Evolutionary conservation across 2,888 invertebrate species (phyloP).

Genomic region (Lutraria lutraria): DNA sequence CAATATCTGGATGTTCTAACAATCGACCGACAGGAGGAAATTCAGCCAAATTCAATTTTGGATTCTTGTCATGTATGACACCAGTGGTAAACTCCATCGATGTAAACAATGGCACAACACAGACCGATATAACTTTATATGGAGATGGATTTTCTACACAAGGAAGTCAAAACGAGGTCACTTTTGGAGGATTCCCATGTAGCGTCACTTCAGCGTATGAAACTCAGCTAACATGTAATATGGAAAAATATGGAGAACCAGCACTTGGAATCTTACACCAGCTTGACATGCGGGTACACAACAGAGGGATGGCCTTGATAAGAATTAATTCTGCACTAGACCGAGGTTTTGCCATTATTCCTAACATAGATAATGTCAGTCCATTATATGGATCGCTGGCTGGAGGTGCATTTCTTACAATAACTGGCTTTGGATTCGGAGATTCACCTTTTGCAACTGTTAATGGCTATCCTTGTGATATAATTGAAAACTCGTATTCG

Average conservation of each 20-base stretch:
- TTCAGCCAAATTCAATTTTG: conserved; percentile 71
- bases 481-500: conserved; percentile 68
- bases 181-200: conserved; percentile 65
- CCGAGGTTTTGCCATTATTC: conserved; percentile 68
- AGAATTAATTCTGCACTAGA: conserved; percentile 52
- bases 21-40: conserved; percentile 56
- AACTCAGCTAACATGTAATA: conserved; percentile 51
- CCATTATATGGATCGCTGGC: conserved; percentile 67
- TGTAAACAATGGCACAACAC: conserved; percentile 69
- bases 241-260: conserved; percentile 60
- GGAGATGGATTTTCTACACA: conserved; percentile 74
- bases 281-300: conserved; percentile 63
- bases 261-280: conserved; percentile 65
- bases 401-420: conserved; percentile 69
- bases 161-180: conserved; percentile 77
- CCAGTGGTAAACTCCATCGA: conserved; percentile 68
- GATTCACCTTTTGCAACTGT: conserved; percentile 63
- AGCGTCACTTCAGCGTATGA: conserved; percentile 47
- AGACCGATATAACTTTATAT: conserved; percentile 64
- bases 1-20: conserved; percentile 66
- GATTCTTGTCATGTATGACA: conserved; percentile 71
- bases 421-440: conserved; percentile 76
- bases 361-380: conserved; percentile 64
- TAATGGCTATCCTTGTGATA: conserved; percentile 67
- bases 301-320: conserved; percentile 68